phyloP scores from a whole-genome alignment of 1,140 invertebrate species.

The Belonocnema kinseyi region DNA sequence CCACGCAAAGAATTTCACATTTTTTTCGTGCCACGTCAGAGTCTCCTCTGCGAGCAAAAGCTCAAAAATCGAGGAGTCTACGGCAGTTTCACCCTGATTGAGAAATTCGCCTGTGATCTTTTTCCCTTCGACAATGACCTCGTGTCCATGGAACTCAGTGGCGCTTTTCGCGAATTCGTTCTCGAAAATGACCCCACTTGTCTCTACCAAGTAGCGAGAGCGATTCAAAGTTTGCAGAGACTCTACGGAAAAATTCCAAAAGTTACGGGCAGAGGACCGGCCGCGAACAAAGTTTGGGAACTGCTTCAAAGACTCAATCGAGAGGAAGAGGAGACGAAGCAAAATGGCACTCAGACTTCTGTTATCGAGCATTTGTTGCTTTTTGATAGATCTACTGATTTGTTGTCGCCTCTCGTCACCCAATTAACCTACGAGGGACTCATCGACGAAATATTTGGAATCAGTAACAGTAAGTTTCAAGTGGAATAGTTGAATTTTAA shows the following conservation, averaged over 20 bases:
- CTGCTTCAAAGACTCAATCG: constrained; percentile 87
- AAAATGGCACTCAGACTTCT: constrained; percentile 61
- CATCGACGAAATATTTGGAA: constrained; percentile 93
- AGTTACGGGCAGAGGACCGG: constrained; percentile 92
- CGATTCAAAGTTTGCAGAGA: constrained; percentile 89
- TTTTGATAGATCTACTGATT: constrained; percentile 92
- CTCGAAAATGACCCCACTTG: constrained; percentile 93
- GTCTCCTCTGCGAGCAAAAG: constrained; percentile 90
- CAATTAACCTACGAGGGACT: constrained; percentile 98
- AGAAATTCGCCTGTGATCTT: constrained; percentile 91
- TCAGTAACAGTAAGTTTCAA: constrained; percentile 79
- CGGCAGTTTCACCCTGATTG: constrained; percentile 85
- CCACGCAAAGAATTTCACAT: constrained; percentile 83
- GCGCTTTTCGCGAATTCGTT: constrained; percentile 87
- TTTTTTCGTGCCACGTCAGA: constrained; percentile 92
- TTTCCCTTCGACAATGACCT: constrained; percentile 95
- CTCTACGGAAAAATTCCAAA: constrained; percentile 93
- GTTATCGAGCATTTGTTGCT: constrained; percentile 92
- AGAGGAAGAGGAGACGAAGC: constrained; percentile 78
- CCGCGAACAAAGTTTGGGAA: constrained; percentile 92
- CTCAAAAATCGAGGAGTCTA: constrained; percentile 88
- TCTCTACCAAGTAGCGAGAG: constrained; percentile 91
- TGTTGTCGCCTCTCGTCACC: constrained; percentile 93
- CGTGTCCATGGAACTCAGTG: constrained; percentile 92
- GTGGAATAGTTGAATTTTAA: no score